phyloP scores from a whole-genome alignment of 2,888 invertebrate genomes.

The Catotricha subobsoleta region DNA sequence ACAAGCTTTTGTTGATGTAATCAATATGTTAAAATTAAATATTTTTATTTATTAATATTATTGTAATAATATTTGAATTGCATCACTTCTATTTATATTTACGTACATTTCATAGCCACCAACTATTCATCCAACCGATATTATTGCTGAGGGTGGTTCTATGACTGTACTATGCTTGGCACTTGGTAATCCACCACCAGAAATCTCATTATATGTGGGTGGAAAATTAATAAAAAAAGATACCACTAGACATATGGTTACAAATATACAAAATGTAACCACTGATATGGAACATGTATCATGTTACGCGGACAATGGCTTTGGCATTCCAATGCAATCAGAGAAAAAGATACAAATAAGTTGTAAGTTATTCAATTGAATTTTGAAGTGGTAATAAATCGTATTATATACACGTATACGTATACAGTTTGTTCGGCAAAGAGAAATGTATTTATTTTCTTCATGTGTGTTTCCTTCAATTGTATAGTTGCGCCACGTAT shows the following conservation, averaged over 20 bases:
- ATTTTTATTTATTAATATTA: neutral
- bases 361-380: conserved; percentile 40
- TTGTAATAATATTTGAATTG: neutral
- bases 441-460: neutral
- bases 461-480: neutral
- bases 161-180: conserved; percentile 76
- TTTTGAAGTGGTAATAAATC: too few species aligned
- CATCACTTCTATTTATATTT: neutral
- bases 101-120: conserved; percentile 41
- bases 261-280: conserved; percentile 68
- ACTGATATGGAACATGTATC: conserved; percentile 72
- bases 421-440: too few species aligned
- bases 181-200: conserved; percentile 70
- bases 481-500: conserved; percentile 54
- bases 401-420: too few species aligned
- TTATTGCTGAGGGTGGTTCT: conserved; percentile 67
- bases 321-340: conserved; percentile 73
- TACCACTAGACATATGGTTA: conserved; percentile 68
- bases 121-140: conserved; percentile 63
- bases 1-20: conserved; percentile 70
- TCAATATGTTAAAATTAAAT: too few species aligned
- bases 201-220: conserved; percentile 59
- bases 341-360: conserved; percentile 63
- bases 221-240: conserved; percentile 51
- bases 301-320: conserved; percentile 76